These are phyloP conservation scores for Akabosia matsudoensis DNA, from an alignment of 1,140 invertebrate species.

Conservation along the genomic window DNA sequence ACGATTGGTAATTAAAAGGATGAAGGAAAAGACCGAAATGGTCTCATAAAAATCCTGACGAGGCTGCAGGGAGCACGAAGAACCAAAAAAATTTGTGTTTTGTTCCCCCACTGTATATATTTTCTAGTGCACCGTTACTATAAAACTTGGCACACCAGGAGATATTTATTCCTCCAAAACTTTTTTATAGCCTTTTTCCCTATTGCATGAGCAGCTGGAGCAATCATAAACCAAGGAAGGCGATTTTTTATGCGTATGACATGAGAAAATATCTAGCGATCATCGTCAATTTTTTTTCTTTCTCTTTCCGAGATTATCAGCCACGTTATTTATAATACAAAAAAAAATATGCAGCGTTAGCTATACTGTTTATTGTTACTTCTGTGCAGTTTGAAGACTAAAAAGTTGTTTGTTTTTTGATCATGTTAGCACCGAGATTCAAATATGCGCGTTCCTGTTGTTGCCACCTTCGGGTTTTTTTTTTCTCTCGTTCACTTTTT, in stretches of 20 bases:
- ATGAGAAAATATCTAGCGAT: too few relatives aligned
- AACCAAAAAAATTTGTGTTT: neutral
- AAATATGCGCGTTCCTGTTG: neutral
- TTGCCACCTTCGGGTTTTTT: constrained; percentile 1
- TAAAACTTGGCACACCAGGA: too few relatives aligned
- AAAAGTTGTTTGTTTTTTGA: constrained; percentile 11
- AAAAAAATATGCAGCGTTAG: neutral
- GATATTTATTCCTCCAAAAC: neutral
- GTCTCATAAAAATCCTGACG: constrained; percentile 7
- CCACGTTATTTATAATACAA: too few relatives aligned
- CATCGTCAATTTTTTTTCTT: too few relatives aligned
- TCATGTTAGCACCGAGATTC: constrained; percentile 4
- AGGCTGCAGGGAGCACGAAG: neutral
- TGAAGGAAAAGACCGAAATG: constrained; percentile 14
- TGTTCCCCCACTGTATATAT: neutral
- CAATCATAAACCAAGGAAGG: constrained; percentile 38
- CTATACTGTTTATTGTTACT: neutral
- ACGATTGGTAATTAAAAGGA: neutral
- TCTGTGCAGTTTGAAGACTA: neutral
- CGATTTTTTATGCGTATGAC: too few relatives aligned
- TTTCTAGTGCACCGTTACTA: too few relatives aligned
- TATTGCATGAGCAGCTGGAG: constrained; percentile 32
- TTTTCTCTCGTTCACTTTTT: too few relatives aligned
- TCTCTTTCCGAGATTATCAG: too few relatives aligned
- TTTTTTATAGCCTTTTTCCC: neutral